These are phyloP conservation scores for Torymus tubicola DNA, from an alignment of 2,888 invertebrate genomes.

Conservation along the genomic window DNA sequence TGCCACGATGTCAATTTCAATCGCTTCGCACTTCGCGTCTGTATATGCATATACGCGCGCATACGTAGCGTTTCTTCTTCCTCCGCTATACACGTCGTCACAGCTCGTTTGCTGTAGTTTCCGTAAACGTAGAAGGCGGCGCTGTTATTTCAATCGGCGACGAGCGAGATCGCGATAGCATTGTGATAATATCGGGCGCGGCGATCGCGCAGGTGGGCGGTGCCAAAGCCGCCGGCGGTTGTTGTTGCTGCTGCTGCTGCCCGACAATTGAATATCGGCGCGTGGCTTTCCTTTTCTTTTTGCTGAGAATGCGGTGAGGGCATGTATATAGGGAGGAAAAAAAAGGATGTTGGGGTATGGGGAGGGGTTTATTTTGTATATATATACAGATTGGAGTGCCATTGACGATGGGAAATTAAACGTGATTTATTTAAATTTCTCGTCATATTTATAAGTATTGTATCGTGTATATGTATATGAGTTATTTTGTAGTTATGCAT, in stretches of 20 bases:
- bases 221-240: background rate
- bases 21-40: background rate
- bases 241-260: background rate
- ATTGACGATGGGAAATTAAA: too few species aligned
- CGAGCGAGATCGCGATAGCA: slow-evolving; percentile 59
- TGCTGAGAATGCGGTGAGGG: too few species aligned
- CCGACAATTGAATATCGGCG: slow-evolving; percentile 47
- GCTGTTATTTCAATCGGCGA: slow-evolving; percentile 56
- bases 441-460: too few species aligned
- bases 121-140: slow-evolving; percentile 51
- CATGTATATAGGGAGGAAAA: too few species aligned
- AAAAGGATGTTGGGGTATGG: too few species aligned
- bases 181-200: slow-evolving; percentile 54
- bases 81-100: slow-evolving; percentile 58
- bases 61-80: background rate
- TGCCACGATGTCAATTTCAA: background rate
- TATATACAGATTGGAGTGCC: too few species aligned
- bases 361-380: too few species aligned
- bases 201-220: slow-evolving; percentile 42
- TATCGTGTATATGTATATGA: too few species aligned
- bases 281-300: too few species aligned
- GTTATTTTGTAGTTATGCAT: too few species aligned
- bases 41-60: too few species aligned
- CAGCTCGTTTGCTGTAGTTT: slow-evolving; percentile 65
- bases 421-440: too few species aligned